Evolutionary conservation across 2,888 invertebrate genomes (phyloP), one percentile per base, ranked within the genome.

Genomic region (Parthenolecanium corni): DNA sequence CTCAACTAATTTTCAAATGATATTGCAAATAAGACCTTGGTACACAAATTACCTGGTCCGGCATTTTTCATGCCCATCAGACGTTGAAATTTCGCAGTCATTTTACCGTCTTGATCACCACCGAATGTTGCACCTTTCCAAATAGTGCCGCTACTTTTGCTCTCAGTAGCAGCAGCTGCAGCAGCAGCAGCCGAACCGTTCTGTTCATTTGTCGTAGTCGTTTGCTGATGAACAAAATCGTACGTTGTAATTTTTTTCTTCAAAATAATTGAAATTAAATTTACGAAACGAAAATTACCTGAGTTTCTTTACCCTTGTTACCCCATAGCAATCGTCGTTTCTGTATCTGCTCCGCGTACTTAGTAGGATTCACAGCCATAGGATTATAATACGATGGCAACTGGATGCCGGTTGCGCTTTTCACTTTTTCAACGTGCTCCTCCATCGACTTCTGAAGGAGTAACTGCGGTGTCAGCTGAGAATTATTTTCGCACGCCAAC

Each of bases 291-390:
- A 9, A 21, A 61, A 1, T 51, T 2, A 61, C 52, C 42, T 64
- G 57, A 24, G 64, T 66, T 47, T 66, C 64, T 47, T 67, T 67
- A 54, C 66, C 65, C 42, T 67, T 67, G 53, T 67, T 66, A 1
- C 86, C 83, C 94, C 96, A 96, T 20, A 96, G 76, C 57, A 93
- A 77, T 75, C 94, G 94, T 57, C 94, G 80, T 73, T 94, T 92
- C 72, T 94, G 89, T 66, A 93, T 84, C 74, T 89, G 90, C 69
- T 92, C 87, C 6, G 89, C 83, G 72, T 92, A 88, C 71, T 88
- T 87, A 66, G 84, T 82, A 44, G 86, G 82, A 71, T 84, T 84
- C n/a, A 86, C 81, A 20, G 83, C 81, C 38, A 81, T 78, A 0
- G 86, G 83, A 73, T 86, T 87, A 72, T 84, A 87, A 74, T 84